Evolutionary conservation across 2,113 vertebrate species (phyloP).

Genomic region (Barbus barbus): DNA sequence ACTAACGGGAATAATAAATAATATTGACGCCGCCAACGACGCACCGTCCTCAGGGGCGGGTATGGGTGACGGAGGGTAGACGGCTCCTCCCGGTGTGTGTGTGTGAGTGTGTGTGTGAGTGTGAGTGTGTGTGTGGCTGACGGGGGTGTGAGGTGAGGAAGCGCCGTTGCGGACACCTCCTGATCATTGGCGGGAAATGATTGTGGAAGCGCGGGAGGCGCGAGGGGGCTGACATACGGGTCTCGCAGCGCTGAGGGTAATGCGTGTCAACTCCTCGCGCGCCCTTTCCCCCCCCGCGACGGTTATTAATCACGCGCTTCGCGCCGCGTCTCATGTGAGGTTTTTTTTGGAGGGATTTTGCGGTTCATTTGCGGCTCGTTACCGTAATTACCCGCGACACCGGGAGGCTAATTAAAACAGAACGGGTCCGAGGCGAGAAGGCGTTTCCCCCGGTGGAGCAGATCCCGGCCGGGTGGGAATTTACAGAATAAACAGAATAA

Average conservation of each 20-base stretch:
- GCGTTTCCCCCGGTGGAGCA: constrained; percentile 35
- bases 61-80: constrained; percentile 61
- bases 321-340: constrained; percentile 17
- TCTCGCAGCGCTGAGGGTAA: constrained; percentile 25
- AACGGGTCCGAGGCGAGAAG: constrained; percentile 51
- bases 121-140: constrained; percentile 50
- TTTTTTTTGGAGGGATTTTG: constrained; percentile 50
- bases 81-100: constrained; percentile 62
- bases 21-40: constrained; percentile 61
- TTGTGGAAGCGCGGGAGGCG: constrained; percentile 59
- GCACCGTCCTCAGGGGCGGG: constrained; percentile 61
- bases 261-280: constrained; percentile 36
- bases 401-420: constrained; percentile 56
- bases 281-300: constrained; percentile 13
- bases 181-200: constrained; percentile 79
- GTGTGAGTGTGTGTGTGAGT: constrained; percentile 52
- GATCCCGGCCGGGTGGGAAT: constrained; percentile 43
- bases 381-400: constrained; percentile 58
- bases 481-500: too few relatives aligned
- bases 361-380: constrained; percentile 56
- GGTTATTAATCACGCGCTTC: constrained; percentile 48
- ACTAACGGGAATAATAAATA: constrained; percentile 62
- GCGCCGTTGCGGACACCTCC: constrained; percentile 75
- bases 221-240: constrained; percentile 52
- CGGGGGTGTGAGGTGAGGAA: constrained; percentile 74